Conservation (phyloP, 2,113 vertebrate genomes). For the Ancistrus triradiatus region DNA sequence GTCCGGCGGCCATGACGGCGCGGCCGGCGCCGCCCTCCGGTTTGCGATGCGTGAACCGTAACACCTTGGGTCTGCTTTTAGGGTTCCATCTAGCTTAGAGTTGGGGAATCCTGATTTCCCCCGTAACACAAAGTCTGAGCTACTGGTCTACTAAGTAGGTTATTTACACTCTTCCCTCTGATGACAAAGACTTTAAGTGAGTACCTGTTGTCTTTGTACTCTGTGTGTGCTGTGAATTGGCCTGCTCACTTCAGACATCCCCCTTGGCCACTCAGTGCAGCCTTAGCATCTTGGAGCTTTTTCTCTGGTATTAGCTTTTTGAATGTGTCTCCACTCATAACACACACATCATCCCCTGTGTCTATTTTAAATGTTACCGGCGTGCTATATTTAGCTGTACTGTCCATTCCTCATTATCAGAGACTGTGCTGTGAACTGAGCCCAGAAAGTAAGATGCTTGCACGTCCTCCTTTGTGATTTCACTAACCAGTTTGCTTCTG, state of each 20-base stretch:
- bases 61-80: no score
- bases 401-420: neutral
- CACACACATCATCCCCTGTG: neutral
- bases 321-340: neutral
- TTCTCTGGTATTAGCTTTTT: neutral
- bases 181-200: conserved; percentile 17
- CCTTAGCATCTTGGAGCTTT: neutral
- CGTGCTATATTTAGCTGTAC: neutral
- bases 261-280: conserved; percentile 11
- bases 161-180: conserved; percentile 1
- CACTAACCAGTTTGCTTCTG: conserved; percentile 4
- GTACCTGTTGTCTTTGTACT: neutral
- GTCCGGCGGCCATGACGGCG: no score
- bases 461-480: neutral
- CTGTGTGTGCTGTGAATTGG: neutral
- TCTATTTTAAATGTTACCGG: no score
- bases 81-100: no score
- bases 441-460: neutral
- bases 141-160: conserved; percentile 4
- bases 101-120: no score
- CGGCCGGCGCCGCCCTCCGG: no score
- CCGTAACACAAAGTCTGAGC: conserved; percentile 3
- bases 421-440: neutral
- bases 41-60: no score
- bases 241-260: neutral